These are phyloP conservation scores for Actinemys pallida DNA, from an alignment of 2,113 vertebrate species.

Conservation along the genomic window DNA sequence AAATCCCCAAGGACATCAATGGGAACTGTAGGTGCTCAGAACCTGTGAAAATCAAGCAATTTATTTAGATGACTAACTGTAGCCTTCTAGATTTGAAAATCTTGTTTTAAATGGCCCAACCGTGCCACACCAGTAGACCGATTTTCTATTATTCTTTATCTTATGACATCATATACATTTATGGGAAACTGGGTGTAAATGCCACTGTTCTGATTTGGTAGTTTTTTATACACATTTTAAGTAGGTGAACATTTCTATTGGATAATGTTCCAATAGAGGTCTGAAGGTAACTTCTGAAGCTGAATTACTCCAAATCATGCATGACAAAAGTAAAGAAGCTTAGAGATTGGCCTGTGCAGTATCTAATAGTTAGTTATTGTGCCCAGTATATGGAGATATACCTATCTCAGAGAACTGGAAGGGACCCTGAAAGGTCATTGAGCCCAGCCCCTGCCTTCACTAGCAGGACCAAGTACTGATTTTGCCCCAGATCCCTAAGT, in stretches of 20 bases:
- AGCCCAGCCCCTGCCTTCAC: too few species aligned
- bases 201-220: neutral
- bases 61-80: neutral
- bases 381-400: neutral
- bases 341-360: neutral
- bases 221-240: neutral
- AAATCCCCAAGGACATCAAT: neutral
- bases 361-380: neutral
- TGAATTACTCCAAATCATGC: neutral
- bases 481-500: too few species aligned
- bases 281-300: neutral
- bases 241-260: neutral
- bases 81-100: neutral
- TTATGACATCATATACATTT: accelerated
- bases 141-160: neutral
- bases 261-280: neutral
- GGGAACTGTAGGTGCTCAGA: neutral
- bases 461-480: too few species aligned
- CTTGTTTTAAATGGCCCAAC: neutral
- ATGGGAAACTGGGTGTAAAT: neutral
- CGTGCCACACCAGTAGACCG: too few species aligned
- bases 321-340: neutral
- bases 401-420: too few species aligned
- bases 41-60: neutral
- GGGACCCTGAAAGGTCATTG: too few species aligned